Base-by-base conservation (phyloP, 2,797 vertebrate species). In the Meda fulgida region DNA sequence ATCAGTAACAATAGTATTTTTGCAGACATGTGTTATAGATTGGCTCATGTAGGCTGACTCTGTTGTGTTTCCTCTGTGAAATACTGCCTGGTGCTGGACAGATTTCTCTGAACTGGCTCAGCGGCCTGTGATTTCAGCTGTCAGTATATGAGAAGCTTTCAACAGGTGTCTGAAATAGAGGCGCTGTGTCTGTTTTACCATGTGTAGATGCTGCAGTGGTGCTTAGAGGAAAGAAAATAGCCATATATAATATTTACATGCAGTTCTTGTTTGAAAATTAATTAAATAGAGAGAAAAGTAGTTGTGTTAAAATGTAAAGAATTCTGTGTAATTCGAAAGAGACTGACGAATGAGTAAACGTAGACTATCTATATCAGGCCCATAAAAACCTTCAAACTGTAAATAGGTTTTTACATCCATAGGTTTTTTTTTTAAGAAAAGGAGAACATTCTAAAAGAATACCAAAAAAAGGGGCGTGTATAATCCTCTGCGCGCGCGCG, bases 161-260 rank as follows among this genome's bases (percentile, higher is more conserved):
- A 86, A 88, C 87, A 71, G 89, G 85, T 86, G 89, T 66, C 85
- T 29, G 11, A 72, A 72, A 85, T 67, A 38, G 78, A 85, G 84
- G n/a, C 84, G 84, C 63, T 70, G 80, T 87, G 26, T 90, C 73
- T 40, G 83, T 78, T 70, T 87, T 46, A 83, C 31, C 51, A 38
- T 31, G 31, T 75, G 38, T 43, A 26, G 18, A 77, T 36, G n/a
- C n/a, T 60, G 23, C 43, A 58, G n/a, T 46, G 43, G 65, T 69
- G 66, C 83, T 65, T 9, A 83, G 34, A 81, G 83, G 71, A 90
- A 77, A 83, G 51, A 81, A 80, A 76, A 23, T 40, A 7, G 3
- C 34, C 10, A 40, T 26, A 58, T 23, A 26, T 7, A 31, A 21
- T 40, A 48, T 75, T 26, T 36, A 72, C n/a, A 60, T 58, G 7